Conservation (phyloP, 1,140 invertebrate genomes). For the Tetraneura akinire region DNA sequence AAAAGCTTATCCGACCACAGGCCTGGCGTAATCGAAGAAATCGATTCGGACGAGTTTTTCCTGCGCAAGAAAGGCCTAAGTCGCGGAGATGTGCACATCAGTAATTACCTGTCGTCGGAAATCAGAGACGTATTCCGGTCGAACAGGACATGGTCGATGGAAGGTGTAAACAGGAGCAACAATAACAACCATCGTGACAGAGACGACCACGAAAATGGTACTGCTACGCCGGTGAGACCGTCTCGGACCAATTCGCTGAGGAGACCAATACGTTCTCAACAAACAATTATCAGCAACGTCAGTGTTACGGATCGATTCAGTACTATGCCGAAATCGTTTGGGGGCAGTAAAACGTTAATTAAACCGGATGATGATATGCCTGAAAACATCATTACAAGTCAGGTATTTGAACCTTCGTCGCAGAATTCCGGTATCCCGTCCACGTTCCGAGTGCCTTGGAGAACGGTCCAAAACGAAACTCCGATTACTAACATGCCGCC, state of each 20-base stretch:
- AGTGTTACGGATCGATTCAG: background rate
- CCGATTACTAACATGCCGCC: background rate
- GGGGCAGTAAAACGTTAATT: background rate
- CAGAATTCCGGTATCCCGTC: background rate
- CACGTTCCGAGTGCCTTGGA: slow-evolving; percentile 21
- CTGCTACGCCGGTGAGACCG: slow-evolving; percentile 52
- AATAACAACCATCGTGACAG: slow-evolving; percentile 61
- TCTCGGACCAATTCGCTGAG: slow-evolving; percentile 57
- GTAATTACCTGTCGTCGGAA: slow-evolving; percentile 73
- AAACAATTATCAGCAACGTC: background rate
- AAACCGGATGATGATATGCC: background rate
- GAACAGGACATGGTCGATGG: slow-evolving; percentile 58
- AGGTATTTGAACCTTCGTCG: slow-evolving; percentile 32
- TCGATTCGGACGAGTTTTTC: slow-evolving; percentile 84
- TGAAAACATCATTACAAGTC: slow-evolving; percentile 36
- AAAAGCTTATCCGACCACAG: slow-evolving; percentile 51
- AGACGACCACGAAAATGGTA: slow-evolving; percentile 56
- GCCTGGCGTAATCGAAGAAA: slow-evolving; percentile 75
- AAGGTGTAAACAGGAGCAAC: slow-evolving; percentile 66
- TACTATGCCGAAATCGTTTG: slow-evolving; percentile 46
- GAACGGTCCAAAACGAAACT: background rate
- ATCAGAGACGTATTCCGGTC: slow-evolving; percentile 75
- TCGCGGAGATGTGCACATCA: slow-evolving; percentile 76
- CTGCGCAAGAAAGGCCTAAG: slow-evolving; percentile 76
- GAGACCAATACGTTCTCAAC: slow-evolving; percentile 54